A percentile compares a stretch with the other conserved stretches of the same genome.
These are phyloP conservation scores for Bellardia bayeri DNA, from an alignment of 2,888 invertebrate genomes.

Conservation along the genomic window DNA sequence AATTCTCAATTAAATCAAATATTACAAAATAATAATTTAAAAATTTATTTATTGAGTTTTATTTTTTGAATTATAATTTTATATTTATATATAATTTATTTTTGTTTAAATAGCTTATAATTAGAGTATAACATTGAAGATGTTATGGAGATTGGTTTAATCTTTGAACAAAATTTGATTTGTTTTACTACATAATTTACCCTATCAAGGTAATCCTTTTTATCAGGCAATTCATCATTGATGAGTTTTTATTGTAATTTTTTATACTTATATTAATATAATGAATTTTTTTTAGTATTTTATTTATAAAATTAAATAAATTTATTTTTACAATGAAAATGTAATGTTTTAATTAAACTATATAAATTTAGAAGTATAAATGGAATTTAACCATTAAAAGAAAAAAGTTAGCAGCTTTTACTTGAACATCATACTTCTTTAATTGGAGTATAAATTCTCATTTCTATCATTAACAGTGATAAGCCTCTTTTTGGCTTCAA, in stretches of 20 bases:
- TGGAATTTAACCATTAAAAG: constrained; percentile 81
- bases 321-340: constrained; percentile 88
- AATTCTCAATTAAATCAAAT: constrained; percentile 83
- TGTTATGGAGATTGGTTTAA: constrained; percentile 82
- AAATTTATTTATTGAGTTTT: constrained; percentile 85
- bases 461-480: constrained; percentile 84
- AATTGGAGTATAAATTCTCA: constrained; percentile 85
- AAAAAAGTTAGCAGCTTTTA: constrained; percentile 88
- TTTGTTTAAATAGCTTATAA: background rate
- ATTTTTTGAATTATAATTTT: constrained; percentile 80
- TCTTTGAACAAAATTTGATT: no score
- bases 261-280: no score
- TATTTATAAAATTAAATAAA: constrained; percentile 79
- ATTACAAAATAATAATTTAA: constrained; percentile 85
- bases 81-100: constrained; percentile 37
- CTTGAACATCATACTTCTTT: constrained; percentile 86
- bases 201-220: no score
- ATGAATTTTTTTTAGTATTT: constrained; percentile 79
- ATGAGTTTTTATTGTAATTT: no score
- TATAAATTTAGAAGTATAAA: constrained; percentile 77
- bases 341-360: constrained; percentile 86
- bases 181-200: no score
- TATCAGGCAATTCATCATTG: no score
- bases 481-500: constrained; percentile 85
- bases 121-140: constrained; percentile 85